Evolutionary conservation across 2,113 vertebrate genomes (phyloP).

Genomic region (Tympanuchus pallidicinctus): DNA sequence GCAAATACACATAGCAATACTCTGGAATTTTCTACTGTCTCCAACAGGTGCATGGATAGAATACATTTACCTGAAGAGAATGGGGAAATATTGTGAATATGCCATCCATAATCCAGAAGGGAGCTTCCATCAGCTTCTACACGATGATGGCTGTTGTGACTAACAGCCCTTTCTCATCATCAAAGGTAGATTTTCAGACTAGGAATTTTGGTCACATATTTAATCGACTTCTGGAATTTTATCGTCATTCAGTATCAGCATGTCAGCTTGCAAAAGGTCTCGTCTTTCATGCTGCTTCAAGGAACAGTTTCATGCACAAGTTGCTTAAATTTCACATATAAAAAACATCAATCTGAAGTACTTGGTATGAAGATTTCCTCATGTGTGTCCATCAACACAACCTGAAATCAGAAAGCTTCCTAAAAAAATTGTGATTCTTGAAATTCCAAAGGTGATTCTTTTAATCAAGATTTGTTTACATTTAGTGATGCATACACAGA

Average conservation of each 20-base stretch:
- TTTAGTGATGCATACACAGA: background rate
- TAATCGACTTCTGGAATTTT: constrained; percentile 39
- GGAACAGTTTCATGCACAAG: background rate
- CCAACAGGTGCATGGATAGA: constrained; percentile 79
- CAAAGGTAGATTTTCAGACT: constrained; percentile 77
- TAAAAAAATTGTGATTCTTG: background rate
- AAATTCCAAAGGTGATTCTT: background rate
- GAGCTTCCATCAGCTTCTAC: constrained; percentile 79
- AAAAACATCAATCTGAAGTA: background rate
- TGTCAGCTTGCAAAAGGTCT: constrained; percentile 41
- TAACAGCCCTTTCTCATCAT: constrained; percentile 74
- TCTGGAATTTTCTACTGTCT: constrained; percentile 79
- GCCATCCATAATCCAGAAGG: constrained; percentile 74
- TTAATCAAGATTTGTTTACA: background rate
- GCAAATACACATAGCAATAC: constrained; percentile 75
- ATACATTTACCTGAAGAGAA: constrained; percentile 76
- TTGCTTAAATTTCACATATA: background rate
- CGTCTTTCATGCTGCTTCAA: constrained; percentile 38
- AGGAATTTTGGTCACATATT: constrained; percentile 67
- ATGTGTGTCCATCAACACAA: background rate
- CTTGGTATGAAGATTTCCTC: constrained; percentile 1
- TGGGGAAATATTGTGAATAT: constrained; percentile 72
- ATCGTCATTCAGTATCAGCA: constrained; percentile 27
- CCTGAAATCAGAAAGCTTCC: background rate
- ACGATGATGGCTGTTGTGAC: constrained; percentile 76